Conservation (phyloP, 2,888 invertebrate species). For the Drosophila longiperda region DNA sequence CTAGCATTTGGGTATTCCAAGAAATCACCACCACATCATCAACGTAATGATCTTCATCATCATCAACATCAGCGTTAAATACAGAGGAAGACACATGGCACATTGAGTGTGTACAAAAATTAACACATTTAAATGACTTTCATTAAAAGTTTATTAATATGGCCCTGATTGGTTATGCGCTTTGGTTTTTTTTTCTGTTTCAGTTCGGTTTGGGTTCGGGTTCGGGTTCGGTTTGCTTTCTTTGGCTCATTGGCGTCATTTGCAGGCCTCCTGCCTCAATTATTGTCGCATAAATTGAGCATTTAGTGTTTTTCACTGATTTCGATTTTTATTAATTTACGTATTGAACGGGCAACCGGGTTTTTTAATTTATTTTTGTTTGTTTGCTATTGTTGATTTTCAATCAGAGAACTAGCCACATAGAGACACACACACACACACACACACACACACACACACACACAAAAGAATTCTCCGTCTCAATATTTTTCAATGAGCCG, state of each 20-base stretch:
- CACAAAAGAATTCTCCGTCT: constrained; percentile 18
- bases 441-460: not conserved
- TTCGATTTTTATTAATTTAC: constrained; percentile 77
- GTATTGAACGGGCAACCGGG: constrained; percentile 55
- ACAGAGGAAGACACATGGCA: constrained; percentile 24
- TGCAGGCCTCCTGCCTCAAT: constrained; percentile 56
- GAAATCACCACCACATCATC: constrained; percentile 45
- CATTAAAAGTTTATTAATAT: constrained; percentile 81
- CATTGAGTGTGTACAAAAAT: constrained; percentile 58
- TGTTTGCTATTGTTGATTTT: constrained; percentile 63
- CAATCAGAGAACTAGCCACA: constrained; percentile 67
- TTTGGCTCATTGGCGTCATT: constrained; percentile 68
- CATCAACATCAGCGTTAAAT: constrained; percentile 3
- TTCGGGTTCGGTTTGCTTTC: constrained; percentile 25
- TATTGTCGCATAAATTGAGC: constrained; percentile 79
- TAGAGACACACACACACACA: constrained; percentile 7
- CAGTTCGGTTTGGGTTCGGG: constrained; percentile 1
- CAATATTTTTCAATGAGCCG: constrained; percentile 82
- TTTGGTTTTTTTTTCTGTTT: constrained; percentile 41
- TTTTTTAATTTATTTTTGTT: constrained; percentile 17
- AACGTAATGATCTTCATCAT: constrained; percentile 3
- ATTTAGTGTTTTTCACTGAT: constrained; percentile 77
- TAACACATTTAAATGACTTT: constrained; percentile 79
- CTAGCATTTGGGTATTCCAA: constrained; percentile 39
- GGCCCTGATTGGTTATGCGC: constrained; percentile 78